Percentiles rank a stretch among this genome's conserved stretches.
phyloP scores from a whole-genome alignment of 2,797 vertebrate genomes.

The Helicolenus hilgendorfi region DNA sequence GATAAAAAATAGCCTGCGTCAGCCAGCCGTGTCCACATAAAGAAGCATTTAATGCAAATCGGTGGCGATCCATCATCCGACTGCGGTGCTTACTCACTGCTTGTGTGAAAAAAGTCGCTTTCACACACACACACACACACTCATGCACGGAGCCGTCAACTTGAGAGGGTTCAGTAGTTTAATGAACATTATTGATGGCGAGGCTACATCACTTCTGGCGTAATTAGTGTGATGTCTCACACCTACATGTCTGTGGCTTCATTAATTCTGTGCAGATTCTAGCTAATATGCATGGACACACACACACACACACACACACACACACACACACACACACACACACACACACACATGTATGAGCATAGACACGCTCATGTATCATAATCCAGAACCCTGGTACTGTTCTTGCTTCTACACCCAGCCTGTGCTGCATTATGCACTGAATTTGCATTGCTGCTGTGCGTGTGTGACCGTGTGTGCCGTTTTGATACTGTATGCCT shows the following conservation, averaged over 20 bases:
- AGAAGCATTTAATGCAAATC: conserved; percentile 75
- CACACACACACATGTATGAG: neutral
- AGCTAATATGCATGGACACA: conserved; percentile 34
- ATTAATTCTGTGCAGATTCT: conserved; percentile 60
- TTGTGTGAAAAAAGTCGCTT: conserved; percentile 1
- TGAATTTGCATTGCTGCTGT: conserved; percentile 38
- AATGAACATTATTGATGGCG: conserved; percentile 81
- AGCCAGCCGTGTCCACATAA: conserved; percentile 55
- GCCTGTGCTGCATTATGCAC: conserved; percentile 33
- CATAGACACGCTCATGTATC: neutral
- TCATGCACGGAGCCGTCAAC: conserved; percentile 25
- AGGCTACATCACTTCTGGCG: conserved; percentile 52
- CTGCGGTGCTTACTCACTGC: conserved; percentile 32
- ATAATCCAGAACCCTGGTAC: conserved; percentile 26
- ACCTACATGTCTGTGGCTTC: conserved; percentile 74
- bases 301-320: neutral
- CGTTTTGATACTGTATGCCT: conserved; percentile 3
- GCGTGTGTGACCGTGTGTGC: neutral
- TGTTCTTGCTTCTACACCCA: neutral
- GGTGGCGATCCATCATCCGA: conserved; percentile 61
- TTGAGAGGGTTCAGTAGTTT: conserved; percentile 74
- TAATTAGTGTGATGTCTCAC: conserved; percentile 79
- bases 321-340: neutral
- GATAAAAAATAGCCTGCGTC: conserved; percentile 56
- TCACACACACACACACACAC: conserved; percentile 10